phyloP scores from a whole-genome alignment of 2,113 vertebrate genomes.

The Odocoileus virginianus region DNA sequence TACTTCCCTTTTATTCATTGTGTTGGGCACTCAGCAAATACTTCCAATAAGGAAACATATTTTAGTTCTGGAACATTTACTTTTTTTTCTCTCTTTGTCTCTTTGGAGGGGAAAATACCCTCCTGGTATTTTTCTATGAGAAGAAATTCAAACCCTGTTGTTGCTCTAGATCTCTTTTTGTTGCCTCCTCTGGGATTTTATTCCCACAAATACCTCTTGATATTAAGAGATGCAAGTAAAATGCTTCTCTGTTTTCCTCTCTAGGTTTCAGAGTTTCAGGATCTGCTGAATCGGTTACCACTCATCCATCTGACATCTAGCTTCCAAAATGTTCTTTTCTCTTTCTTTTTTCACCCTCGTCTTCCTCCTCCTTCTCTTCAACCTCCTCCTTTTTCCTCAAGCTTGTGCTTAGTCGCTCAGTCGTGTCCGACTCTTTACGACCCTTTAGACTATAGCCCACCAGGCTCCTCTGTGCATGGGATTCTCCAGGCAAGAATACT shows the following conservation, averaged over 20 bases:
- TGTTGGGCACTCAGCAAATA: background rate
- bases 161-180: background rate
- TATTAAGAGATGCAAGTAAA: background rate
- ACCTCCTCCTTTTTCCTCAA: background rate
- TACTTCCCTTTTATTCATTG: background rate
- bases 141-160: background rate
- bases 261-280: background rate
- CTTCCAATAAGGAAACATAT: background rate
- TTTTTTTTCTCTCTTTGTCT: background rate
- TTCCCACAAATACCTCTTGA: background rate
- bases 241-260: background rate
- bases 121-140: background rate
- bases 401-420: background rate
- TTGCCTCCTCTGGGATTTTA: background rate
- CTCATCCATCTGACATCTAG: background rate
- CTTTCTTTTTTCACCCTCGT: background rate
- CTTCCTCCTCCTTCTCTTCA: background rate
- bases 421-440: accelerated
- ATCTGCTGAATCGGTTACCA: slow-evolving; percentile 7
- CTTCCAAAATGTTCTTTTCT: background rate
- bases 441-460: background rate
- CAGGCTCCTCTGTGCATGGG: background rate
- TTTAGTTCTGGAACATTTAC: background rate
- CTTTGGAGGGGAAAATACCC: background rate
- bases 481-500: background rate